Evolutionary conservation across 2,797 vertebrate species (phyloP).

Genomic region (Microctenopoma lineatum): DNA sequence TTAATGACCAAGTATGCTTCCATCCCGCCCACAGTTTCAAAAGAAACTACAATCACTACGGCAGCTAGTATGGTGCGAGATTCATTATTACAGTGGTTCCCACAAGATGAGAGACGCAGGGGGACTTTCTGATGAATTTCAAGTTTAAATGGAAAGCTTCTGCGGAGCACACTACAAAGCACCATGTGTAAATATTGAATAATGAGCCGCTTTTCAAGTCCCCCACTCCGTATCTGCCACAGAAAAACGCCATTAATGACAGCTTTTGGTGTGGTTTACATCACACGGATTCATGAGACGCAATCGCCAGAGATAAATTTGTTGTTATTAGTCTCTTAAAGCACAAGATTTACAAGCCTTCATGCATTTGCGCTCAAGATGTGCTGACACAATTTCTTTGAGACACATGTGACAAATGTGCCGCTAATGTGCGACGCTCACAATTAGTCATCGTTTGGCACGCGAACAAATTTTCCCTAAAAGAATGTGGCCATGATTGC

Average conservation of each 20-base stretch:
- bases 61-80: slow-evolving; percentile 56
- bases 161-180: slow-evolving; percentile 80
- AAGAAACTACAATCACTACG: slow-evolving; percentile 57
- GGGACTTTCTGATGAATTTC: slow-evolving; percentile 73
- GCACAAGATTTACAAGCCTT: slow-evolving; percentile 67
- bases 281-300: slow-evolving; percentile 72
- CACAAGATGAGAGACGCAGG: slow-evolving; percentile 69
- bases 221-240: slow-evolving; percentile 71
- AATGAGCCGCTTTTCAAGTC: slow-evolving; percentile 81
- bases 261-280: slow-evolving; percentile 84
- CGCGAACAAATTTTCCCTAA: slow-evolving; percentile 11
- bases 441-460: slow-evolving; percentile 49
- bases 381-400: slow-evolving; percentile 65
- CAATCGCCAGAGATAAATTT: slow-evolving; percentile 74
- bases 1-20: slow-evolving; percentile 55
- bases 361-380: slow-evolving; percentile 79
- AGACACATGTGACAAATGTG: slow-evolving; percentile 67
- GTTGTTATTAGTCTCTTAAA: slow-evolving; percentile 78
- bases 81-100: slow-evolving; percentile 70
- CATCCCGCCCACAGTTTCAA: slow-evolving; percentile 55
- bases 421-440: slow-evolving; percentile 22
- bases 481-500: slow-evolving; percentile 2
- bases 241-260: slow-evolving; percentile 73
- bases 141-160: slow-evolving; percentile 83
- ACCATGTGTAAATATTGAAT: slow-evolving; percentile 82